Evolutionary conservation across 2,113 vertebrate genomes (phyloP).

Genomic region (Loxodonta africana): DNA sequence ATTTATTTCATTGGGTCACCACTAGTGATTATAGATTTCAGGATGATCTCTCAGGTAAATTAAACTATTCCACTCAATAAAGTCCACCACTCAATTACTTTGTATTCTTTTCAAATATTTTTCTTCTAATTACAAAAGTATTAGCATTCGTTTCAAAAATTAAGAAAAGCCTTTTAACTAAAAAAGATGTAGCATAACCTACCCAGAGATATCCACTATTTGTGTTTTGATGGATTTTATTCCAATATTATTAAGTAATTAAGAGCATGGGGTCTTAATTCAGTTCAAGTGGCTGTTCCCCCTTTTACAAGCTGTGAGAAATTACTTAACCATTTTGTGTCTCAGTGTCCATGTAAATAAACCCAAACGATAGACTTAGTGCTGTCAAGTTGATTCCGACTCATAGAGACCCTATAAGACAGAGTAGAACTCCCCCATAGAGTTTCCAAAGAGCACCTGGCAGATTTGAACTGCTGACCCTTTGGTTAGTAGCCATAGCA

Average conservation of each 20-base stretch:
- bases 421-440: no score
- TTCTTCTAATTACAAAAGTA: neutral
- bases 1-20: neutral
- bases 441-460: no score
- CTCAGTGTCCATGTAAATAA: neutral
- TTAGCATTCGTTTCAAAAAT: neutral
- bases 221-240: slow-evolving; percentile 22
- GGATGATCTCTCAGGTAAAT: neutral
- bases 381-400: no score
- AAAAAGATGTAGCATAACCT: neutral
- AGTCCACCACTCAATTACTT: neutral
- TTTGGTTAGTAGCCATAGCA: no score
- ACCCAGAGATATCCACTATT: neutral
- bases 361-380: no score
- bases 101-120: neutral
- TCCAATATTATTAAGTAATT: neutral
- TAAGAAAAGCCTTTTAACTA: neutral
- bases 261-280: neutral
- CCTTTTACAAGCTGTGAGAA: neutral
- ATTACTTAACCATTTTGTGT: neutral
- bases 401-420: no score
- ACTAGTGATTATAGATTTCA: neutral
- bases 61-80: neutral
- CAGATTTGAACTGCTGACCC: no score
- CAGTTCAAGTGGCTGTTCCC: slow-evolving; percentile 32